A percentile compares a stretch with the other conserved stretches of the same genome.
Evolutionary conservation across 2,888 invertebrate species (phyloP).

Genomic region (Aphodius granarius): DNA sequence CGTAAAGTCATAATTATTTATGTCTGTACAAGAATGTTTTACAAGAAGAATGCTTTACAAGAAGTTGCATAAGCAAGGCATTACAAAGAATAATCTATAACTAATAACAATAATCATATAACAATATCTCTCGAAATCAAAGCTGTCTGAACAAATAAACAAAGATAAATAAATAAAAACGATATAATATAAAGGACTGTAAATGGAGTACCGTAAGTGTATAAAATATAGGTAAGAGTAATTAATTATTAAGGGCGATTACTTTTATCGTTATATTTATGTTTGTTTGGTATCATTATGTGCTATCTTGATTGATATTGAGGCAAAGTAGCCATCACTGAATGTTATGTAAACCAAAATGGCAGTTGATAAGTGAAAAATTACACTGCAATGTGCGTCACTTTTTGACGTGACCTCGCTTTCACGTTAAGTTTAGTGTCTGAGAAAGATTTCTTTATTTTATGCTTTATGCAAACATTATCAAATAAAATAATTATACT

Average conservation of each 20-base stretch:
- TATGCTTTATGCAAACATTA: not conserved
- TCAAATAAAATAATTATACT: too few relatives aligned
- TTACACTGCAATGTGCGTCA: constrained; percentile 38
- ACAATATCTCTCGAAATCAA: too few relatives aligned
- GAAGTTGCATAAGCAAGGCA: too few relatives aligned
- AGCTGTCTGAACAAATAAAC: not conserved
- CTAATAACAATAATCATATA: not conserved
- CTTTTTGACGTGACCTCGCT: constrained; percentile 36
- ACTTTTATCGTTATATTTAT: not conserved
- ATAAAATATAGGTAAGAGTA: not conserved
- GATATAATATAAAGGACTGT: not conserved
- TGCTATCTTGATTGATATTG: constrained; percentile 10
- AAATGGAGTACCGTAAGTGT: not conserved
- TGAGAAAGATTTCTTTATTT: not conserved
- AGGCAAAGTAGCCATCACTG: not conserved
- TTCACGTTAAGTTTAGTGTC: constrained; percentile 32
- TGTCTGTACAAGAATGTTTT: not conserved
- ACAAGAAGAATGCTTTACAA: too few relatives aligned
- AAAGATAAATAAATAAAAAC: not conserved
- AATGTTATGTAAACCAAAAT: constrained; percentile 21
- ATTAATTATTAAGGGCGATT: not conserved
- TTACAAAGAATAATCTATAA: not conserved
- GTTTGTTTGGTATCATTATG: not conserved
- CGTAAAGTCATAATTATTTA: not conserved
- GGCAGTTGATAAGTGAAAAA: constrained; percentile 33